Evolutionary conservation across 1,140 invertebrate species (phyloP), one percentile per base, ranked within the genome.

Genomic region (Sycobia sp.): DNA sequence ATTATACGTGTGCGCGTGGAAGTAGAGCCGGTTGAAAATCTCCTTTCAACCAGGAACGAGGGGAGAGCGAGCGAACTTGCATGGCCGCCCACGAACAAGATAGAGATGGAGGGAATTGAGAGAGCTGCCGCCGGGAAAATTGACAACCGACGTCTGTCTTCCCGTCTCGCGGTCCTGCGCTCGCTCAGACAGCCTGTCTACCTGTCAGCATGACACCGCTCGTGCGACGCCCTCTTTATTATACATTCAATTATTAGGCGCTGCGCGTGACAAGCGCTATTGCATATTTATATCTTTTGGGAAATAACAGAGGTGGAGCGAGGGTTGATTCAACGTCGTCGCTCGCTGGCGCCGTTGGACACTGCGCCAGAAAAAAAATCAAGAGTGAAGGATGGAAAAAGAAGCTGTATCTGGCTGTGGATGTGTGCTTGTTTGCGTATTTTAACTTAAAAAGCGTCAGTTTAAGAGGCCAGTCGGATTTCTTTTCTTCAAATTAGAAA

Each of bases 171-270:
- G 41, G 62, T 38, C 51, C 60, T 51, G 22, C 51, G 58, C 49
- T 63, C 64, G 23, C 20, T 20, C 56, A 51, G 54, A 51, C 54
- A 38, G 34, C 49, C 68, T 70, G 67, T 70, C 69, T 75, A 55
- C 74, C 75, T 77, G 71, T 73, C 75, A 76, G 70, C 72, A 67
- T 78, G 76, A 77, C 76, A 57, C 62, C 46, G 71, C 13, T 70
- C 67, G n/a, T n/a, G 69, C 74, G 74, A 78, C 78, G 74, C 78
- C 78, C 76, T 80, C 77, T 80, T 79, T 80, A 80, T 80, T 79
- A 79, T 80, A 80, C 77, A 80, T 80, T 80, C 78, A 80, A 80
- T 80, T 80, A 80, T 80, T 80, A 79, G 77, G 73, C 72, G 73
- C 77, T 80, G 78, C 73, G 71, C 73, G 73, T 78, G 78, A 79